phyloP scores from a whole-genome alignment of 2,888 invertebrate genomes.

The Drosophila kambysellisi region DNA sequence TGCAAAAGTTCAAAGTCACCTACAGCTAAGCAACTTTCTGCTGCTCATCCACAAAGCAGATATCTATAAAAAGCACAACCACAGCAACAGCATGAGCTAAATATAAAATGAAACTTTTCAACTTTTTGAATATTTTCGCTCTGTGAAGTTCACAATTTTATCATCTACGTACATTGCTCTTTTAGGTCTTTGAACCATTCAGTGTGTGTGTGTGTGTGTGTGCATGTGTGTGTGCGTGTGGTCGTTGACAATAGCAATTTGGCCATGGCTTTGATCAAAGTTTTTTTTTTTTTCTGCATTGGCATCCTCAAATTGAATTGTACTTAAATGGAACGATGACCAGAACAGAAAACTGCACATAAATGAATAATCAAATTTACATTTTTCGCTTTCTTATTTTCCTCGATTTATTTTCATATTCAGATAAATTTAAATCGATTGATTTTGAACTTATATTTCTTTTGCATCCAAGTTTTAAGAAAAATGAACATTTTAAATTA shows the following conservation, averaged over 20 bases:
- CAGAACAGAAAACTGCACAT: slow-evolving; percentile 31
- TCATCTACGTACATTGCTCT: slow-evolving; percentile 48
- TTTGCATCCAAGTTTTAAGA: neutral
- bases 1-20: neutral
- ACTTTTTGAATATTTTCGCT: slow-evolving; percentile 58
- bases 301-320: slow-evolving; percentile 72
- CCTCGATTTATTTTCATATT: neutral
- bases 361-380: slow-evolving; percentile 21
- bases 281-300: slow-evolving; percentile 35
- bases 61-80: slow-evolving; percentile 5
- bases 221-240: slow-evolving; percentile 24
- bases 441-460: neutral
- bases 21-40: neutral
- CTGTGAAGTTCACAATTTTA: slow-evolving; percentile 57
- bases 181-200: slow-evolving; percentile 37
- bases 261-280: slow-evolving; percentile 70
- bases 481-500: neutral
- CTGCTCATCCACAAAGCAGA: neutral
- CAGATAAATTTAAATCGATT: neutral
- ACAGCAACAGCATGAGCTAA: slow-evolving; percentile 12
- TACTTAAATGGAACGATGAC: slow-evolving; percentile 41
- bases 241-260: slow-evolving; percentile 73
- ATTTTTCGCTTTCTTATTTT: neutral
- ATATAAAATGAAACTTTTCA: slow-evolving; percentile 49
- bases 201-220: slow-evolving; percentile 11